Base-by-base conservation (phyloP, 2,113 vertebrate species). In the Castor canadensis region DNA sequence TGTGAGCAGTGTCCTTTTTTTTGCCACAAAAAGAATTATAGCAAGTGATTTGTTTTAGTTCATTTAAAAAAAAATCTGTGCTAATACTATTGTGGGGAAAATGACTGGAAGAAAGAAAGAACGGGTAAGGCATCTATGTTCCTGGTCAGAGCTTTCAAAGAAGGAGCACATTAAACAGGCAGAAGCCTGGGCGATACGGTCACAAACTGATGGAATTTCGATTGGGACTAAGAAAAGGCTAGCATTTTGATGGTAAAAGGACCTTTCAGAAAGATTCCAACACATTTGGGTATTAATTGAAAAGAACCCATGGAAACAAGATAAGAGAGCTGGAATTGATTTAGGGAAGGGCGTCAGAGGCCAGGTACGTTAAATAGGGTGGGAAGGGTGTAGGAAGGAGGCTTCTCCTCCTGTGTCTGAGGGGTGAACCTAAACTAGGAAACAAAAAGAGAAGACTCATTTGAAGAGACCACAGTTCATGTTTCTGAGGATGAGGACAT, bases 231-330 rank as follows among this genome's bases (percentile, higher is more conserved):
- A 67, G 49, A 67, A 43, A 69, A 62, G 49, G 30, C 10, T 52
- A 69, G 28, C 60, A 28, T 35, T 45, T 30, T 75, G 12, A 79
- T 71, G 87, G 81, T n/a, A 43, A 93, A 83, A 91, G 38, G 35
- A 69, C 62, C 69, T 83, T 95, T 93, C 5, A 40, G 24, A 73
- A 77, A 66, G 49, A 10, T 49, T 75, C 92, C 40, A 26, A 20
- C 45, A 52, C 24, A 69, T 5, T 13, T 69, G 19, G 47, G 49
- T 13, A 69, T 76, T 84, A 90, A 89, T 28, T 71, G 71, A 81
- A 83, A 96, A 91, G 87, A 93, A 72, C 82, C 73, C 62, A 26
- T 49, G 56, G 79, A 89, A 95, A 62, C 38, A 80, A 76, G 58
- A 66, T 52, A 19, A 67, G 92, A 84, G 47, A 67, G 5, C 73